Evolutionary conservation across 2,888 invertebrate genomes (phyloP), one percentile per base, ranked within the genome.

Genomic region (Morpho deidamia): DNA sequence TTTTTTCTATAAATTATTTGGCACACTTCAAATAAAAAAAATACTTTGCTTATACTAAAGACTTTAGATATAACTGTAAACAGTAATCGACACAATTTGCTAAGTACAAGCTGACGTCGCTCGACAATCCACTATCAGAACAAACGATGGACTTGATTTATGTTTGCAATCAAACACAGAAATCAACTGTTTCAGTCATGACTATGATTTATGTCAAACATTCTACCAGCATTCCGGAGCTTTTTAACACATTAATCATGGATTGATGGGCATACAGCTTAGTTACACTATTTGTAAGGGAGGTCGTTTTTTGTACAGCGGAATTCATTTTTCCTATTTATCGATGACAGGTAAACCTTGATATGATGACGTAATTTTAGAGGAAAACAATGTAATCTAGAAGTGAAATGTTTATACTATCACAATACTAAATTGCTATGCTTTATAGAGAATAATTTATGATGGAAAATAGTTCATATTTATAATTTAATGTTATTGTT

Each of bases 121-220:
- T 43, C 11, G 8, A 55, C 55, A 50, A 49, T 50, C 43, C 35
- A 46, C 54, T 35, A 52, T 33, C 49, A 32, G 50, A 57, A 58
- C 60, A 56, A 60, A 60, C 56, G 54, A 61, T 64, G 58, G 58
- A 61, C 60, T 56, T 62, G 61, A 66, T 66, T 66, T 65, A 66
- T 58, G 59, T 45, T 56, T 51, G 47, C 56, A 55, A 64, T 61
- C 61, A 58, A 59, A 63, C 44, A 54, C 64, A 64, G 53, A 42
- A 61, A 58, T 58, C 48, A 53, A 57, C 54, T 56, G 60, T 53
- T 62, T 51, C 53, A 55, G 56, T 53, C 43, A 45, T 52, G 14
- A 34, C 51, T 35, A 56, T 60, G 54, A 61, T 59, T 54, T 58
- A 61, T 64, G 43, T 48, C 44, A 50, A 55, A 49, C 50, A 37